phyloP scores from a whole-genome alignment of 2,888 invertebrate species.

The Plusia festucae region DNA sequence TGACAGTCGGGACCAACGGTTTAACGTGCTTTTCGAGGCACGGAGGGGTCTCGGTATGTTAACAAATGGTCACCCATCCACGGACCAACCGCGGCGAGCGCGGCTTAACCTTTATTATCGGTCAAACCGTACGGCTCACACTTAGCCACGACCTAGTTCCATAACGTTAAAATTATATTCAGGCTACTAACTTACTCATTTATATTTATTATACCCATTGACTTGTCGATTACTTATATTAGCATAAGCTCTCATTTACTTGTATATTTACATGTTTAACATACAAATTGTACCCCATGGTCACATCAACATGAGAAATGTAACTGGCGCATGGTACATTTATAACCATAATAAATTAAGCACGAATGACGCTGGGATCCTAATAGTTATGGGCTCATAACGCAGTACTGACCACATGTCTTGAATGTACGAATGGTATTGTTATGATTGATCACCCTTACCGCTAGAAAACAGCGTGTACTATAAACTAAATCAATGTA shows the following conservation, averaged over 20 bases:
- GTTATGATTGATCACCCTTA: not conserved
- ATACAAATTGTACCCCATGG: conserved; percentile 20
- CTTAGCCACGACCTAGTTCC: conserved; percentile 26
- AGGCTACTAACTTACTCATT: not conserved
- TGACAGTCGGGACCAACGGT: no score
- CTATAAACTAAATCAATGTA: no score
- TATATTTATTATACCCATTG: conserved; percentile 12
- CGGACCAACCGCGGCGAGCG: no score
- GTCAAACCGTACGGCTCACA: no score
- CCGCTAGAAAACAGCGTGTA: no score
- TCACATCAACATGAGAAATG: conserved; percentile 15
- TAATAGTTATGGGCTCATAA: conserved; percentile 10
- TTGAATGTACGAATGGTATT: not conserved
- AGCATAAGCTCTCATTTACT: conserved; percentile 14
- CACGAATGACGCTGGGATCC: not conserved
- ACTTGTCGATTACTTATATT: conserved; percentile 10
- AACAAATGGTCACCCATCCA: no score
- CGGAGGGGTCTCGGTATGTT: no score
- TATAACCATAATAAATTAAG: conserved; percentile 26
- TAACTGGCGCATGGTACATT: conserved; percentile 23
- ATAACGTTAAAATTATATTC: conserved; percentile 15
- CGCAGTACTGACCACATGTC: not conserved
- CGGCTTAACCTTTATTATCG: no score
- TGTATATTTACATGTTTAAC: conserved; percentile 21
- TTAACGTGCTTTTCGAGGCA: no score